Evolutionary conservation across 1,140 invertebrate genomes (phyloP).

Genomic region (Aphelenchoides fujianensis): DNA sequence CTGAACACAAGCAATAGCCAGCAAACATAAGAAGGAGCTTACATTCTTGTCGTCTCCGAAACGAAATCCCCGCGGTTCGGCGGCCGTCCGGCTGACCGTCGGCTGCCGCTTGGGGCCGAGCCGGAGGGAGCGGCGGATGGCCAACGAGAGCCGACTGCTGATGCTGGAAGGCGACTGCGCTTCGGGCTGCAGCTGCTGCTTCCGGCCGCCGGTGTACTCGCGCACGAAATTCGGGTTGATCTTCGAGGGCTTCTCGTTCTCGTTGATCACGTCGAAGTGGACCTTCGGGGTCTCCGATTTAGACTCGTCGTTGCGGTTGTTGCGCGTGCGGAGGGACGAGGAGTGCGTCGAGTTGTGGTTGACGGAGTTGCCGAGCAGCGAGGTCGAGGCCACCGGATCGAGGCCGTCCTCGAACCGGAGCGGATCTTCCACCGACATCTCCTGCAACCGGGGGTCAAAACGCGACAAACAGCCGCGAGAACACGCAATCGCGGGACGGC

Average conservation of each 20-base stretch:
- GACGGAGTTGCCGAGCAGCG: neutral
- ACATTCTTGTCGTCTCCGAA: constrained; percentile 30
- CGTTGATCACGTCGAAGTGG: neutral
- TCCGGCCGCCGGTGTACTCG: neutral
- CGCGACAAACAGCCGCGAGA: neutral
- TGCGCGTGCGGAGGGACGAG: neutral
- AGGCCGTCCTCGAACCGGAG: neutral
- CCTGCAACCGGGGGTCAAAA: neutral
- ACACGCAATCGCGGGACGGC: neutral
- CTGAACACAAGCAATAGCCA: constrained; percentile 6
- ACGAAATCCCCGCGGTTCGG: constrained; percentile 2
- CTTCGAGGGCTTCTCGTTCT: constrained; percentile 5
- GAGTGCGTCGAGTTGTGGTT: neutral
- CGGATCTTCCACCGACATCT: constrained; percentile 2
- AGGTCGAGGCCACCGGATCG: neutral
- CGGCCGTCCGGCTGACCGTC: neutral
- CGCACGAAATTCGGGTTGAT: neutral
- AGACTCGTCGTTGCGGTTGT: neutral
- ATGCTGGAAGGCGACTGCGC: neutral
- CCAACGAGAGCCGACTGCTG: constrained; percentile 22
- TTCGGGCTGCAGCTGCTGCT: too few relatives aligned
- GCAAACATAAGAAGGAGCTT: neutral
- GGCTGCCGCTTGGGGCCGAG: constrained; percentile 24
- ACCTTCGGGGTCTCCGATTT: constrained; percentile 5
- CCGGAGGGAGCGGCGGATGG: constrained; percentile 23